A percentile compares a stretch with the other conserved stretches of the same genome.
Evolutionary conservation across 2,888 invertebrate species (phyloP).

Genomic region (Eudemis profundana): DNA sequence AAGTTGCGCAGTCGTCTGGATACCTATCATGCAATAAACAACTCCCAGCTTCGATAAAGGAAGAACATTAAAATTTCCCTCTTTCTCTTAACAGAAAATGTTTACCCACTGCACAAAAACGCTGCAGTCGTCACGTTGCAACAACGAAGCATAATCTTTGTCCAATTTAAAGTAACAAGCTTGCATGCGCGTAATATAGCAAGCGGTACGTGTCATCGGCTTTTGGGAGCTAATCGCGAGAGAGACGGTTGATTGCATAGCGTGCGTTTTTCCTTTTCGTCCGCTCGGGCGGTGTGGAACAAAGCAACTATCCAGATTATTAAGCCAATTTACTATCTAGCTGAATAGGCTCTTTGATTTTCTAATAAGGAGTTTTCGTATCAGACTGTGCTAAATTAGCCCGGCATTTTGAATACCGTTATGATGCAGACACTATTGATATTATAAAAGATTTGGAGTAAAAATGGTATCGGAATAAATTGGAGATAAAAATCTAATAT

Average conservation of each 20-base stretch:
- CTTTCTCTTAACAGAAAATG: background rate
- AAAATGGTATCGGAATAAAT: too few species aligned
- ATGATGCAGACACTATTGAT: too few species aligned
- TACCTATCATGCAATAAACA: too few species aligned
- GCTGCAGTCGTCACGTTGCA: conserved; percentile 15
- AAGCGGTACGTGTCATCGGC: conserved; percentile 71
- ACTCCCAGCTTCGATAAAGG: too few species aligned
- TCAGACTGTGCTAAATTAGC: conserved; percentile 32
- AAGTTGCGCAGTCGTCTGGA: too few species aligned
- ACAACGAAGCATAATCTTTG: conserved; percentile 43
- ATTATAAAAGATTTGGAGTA: background rate
- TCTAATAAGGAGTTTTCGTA: conserved; percentile 40
- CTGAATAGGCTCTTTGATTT: conserved; percentile 54
- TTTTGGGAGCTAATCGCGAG: conserved; percentile 73
- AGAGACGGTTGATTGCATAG: conserved; percentile 74
- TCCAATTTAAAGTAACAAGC: conserved; percentile 79
- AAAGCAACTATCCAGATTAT: conserved; percentile 76
- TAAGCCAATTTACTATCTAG: conserved; percentile 73
- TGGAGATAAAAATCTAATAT: background rate
- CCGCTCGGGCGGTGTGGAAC: conserved; percentile 72
- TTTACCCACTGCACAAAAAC: background rate
- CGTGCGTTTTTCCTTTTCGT: conserved; percentile 60
- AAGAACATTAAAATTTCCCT: too few species aligned
- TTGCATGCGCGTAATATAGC: conserved; percentile 69
- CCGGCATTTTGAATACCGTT: background rate